Percentiles rank a stretch among this genome's conserved stretches.
phyloP scores from a whole-genome alignment of 2,888 invertebrate species.

The Branchellion lobata region DNA sequence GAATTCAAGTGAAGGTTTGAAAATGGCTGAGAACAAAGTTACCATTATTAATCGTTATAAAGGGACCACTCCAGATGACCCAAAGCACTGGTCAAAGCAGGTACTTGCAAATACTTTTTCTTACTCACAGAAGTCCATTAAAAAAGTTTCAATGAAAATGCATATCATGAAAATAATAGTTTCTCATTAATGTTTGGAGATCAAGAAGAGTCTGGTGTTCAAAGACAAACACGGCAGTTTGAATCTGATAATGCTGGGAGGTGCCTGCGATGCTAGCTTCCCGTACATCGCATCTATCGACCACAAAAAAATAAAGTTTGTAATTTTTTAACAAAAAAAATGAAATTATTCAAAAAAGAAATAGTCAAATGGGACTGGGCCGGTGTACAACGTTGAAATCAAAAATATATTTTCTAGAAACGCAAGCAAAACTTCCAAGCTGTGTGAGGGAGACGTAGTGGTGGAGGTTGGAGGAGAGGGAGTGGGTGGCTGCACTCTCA shows the following conservation, averaged over 20 bases:
- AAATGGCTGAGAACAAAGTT: neutral
- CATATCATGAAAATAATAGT: no score
- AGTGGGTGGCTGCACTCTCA: neutral
- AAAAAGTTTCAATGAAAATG: no score
- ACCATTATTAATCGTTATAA: slow-evolving; percentile 1
- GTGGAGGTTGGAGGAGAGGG: slow-evolving; percentile 27
- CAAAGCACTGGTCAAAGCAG: neutral
- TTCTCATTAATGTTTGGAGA: no score
- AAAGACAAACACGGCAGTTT: slow-evolving; percentile 9
- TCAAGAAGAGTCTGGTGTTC: neutral
- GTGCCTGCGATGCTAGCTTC: slow-evolving; percentile 14
- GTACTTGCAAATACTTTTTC: neutral
- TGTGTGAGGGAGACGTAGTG: slow-evolving; percentile 15
- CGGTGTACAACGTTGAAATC: no score
- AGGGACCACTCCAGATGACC: neutral
- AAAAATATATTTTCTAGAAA: no score
- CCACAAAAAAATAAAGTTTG: slow-evolving; percentile 14
- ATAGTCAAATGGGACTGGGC: no score
- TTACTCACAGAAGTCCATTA: no score
- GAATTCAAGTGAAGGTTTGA: no score
- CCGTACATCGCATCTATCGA: slow-evolving; percentile 11
- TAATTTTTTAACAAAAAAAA: neutral
- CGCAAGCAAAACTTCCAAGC: neutral
- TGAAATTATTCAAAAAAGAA: neutral
- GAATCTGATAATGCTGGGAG: neutral